Evolutionary conservation across 1,140 invertebrate genomes (phyloP).

Genomic region (Protaetia brevitarsis): DNA sequence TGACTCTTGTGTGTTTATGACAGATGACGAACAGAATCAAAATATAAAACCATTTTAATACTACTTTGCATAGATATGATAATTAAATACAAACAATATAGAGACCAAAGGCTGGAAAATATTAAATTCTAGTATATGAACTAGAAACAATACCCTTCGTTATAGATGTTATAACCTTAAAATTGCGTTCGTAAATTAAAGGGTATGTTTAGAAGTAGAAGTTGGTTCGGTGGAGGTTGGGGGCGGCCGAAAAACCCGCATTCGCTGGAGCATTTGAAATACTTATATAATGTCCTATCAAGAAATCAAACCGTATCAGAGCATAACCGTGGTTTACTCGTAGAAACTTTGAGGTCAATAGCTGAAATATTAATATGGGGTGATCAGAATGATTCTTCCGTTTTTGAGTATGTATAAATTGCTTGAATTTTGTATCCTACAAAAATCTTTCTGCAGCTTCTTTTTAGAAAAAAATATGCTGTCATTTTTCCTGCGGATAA

Average conservation of each 20-base stretch:
- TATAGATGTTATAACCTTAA: conserved; percentile 5
- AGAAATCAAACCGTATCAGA: conserved; percentile 98
- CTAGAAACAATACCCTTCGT: too few species aligned
- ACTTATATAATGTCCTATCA: conserved; percentile 90
- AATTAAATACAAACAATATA: neutral
- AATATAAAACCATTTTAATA: neutral
- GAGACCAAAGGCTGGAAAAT: conserved; percentile 1
- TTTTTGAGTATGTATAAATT: conserved; percentile 88
- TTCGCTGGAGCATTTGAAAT: conserved; percentile 95
- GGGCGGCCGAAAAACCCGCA: conserved; percentile 94
- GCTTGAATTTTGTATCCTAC: conserved; percentile 17
- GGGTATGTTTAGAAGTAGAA: conserved; percentile 78
- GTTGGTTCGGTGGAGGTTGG: conserved; percentile 82
- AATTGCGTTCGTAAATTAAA: neutral
- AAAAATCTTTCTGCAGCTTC: conserved; percentile 68
- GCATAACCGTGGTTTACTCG: conserved; percentile 88
- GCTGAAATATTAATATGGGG: conserved; percentile 99
- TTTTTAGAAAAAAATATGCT: conserved; percentile 99
- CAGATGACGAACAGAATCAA: neutral
- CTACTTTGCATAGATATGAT: conserved; percentile 3
- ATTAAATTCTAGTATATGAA: conserved; percentile 1
- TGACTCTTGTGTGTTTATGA: neutral
- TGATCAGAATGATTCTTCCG: conserved; percentile 98
- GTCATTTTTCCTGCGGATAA: conserved; percentile 94
- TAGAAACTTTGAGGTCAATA: conserved; percentile 95